Conservation (phyloP, 2,113 vertebrate genomes). For the Ictalurus punctatus region DNA sequence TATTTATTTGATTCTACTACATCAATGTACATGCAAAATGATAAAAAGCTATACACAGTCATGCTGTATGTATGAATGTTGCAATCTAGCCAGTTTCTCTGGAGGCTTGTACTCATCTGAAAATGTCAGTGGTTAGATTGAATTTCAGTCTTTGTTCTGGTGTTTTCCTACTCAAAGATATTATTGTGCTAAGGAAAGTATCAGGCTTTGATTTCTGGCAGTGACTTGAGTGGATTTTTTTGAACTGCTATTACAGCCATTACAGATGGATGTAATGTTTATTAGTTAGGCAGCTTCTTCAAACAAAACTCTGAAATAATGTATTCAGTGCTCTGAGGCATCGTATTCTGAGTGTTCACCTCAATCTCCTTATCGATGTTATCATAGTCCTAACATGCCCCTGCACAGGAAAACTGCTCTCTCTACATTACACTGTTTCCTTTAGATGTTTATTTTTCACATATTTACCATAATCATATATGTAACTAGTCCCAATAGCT, state of each 20-base stretch:
- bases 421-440: not conserved
- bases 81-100: not conserved
- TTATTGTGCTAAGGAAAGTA: not conserved
- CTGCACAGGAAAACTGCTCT: not conserved
- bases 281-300: not conserved
- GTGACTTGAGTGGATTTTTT: not conserved
- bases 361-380: not conserved
- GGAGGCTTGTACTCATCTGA: not conserved
- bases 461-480: too few relatives aligned
- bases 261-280: not conserved
- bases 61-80: not conserved
- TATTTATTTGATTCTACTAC: not conserved
- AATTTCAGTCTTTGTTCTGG: not conserved
- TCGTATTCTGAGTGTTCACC: not conserved
- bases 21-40: not conserved
- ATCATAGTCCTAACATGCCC: not conserved
- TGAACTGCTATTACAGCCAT: not conserved
- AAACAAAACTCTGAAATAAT: not conserved
- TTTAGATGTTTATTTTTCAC: too few relatives aligned
- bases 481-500: too few relatives aligned
- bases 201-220: not conserved
- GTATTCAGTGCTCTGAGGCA: not conserved
- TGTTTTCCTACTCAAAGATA: not conserved
- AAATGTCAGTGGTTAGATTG: not conserved
- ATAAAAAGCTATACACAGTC: not conserved